These are phyloP conservation scores for Lithophane leautieri DNA, from an alignment of 2,888 invertebrate genomes.

Conservation along the genomic window DNA sequence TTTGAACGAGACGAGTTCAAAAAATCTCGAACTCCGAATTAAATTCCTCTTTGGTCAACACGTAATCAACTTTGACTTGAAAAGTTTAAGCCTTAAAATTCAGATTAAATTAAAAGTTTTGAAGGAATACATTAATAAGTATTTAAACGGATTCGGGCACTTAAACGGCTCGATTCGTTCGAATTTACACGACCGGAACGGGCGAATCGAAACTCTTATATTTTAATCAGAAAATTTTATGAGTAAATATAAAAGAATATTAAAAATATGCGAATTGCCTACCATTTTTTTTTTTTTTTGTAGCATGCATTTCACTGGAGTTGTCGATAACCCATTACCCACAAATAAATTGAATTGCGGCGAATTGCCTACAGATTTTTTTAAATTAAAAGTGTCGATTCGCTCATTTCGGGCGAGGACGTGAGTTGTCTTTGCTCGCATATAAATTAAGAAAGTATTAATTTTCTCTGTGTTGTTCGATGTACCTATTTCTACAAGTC, in stretches of 20 bases:
- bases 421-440: constrained; percentile 22
- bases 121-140: constrained; percentile 50
- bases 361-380: no score
- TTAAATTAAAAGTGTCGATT: no score
- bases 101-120: constrained; percentile 61
- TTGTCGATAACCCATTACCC: no score
- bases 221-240: no score
- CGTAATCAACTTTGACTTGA: constrained; percentile 56
- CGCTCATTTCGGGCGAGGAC: background rate
- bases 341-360: no score
- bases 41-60: constrained; percentile 53
- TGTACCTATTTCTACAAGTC: background rate
- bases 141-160: constrained; percentile 48
- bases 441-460: background rate
- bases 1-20: constrained; percentile 32
- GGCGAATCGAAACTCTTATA: no score
- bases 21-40: constrained; percentile 38
- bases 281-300: no score
- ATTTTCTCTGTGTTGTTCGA: background rate
- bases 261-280: no score
- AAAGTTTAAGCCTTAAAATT: constrained; percentile 52
- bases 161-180: constrained; percentile 4
- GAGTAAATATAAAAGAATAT: no score
- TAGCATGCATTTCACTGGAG: no score
- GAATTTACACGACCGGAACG: no score